Evolutionary conservation across 2,797 vertebrate genomes (phyloP).

Genomic region (Pseudochromis fuscus): DNA sequence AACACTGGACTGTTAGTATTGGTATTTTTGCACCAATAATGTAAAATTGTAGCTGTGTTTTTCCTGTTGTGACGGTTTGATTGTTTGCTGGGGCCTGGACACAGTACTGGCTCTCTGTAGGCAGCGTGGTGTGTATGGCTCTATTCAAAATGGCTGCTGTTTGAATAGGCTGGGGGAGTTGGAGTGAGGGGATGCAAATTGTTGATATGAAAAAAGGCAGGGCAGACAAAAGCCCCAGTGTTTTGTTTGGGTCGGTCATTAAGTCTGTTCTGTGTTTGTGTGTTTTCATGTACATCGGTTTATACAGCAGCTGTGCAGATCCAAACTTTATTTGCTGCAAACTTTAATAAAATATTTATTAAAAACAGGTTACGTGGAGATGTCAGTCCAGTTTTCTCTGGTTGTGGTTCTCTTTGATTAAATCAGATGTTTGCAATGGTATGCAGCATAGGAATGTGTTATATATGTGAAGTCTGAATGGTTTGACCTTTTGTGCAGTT

Average conservation of each 20-base stretch:
- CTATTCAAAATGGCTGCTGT: slow-evolving; percentile 70
- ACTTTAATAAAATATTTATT: not conserved
- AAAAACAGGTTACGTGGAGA: not conserved
- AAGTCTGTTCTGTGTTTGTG: slow-evolving; percentile 49
- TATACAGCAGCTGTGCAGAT: slow-evolving; percentile 7
- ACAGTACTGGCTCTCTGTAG: slow-evolving; percentile 69
- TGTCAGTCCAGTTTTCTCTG: slow-evolving; percentile 2
- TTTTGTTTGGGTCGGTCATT: slow-evolving; percentile 50
- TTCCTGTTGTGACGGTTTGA: slow-evolving; percentile 52
- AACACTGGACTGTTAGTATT: slow-evolving; percentile 13
- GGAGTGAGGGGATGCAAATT: slow-evolving; percentile 76
- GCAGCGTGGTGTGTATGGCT: slow-evolving; percentile 65
- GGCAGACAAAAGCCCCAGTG: slow-evolving; percentile 71
- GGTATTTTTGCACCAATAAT: slow-evolving; percentile 26
- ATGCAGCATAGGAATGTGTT: slow-evolving; percentile 9
- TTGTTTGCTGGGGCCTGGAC: slow-evolving; percentile 56
- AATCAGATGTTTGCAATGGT: not conserved
- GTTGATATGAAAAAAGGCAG: slow-evolving; percentile 70
- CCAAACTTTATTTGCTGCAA: slow-evolving; percentile 7
- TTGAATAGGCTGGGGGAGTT: slow-evolving; percentile 78
- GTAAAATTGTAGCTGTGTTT: slow-evolving; percentile 31
- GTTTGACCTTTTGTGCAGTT: too few relatives aligned
- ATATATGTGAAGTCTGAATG: not conserved
- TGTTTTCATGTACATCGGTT: slow-evolving; percentile 17
- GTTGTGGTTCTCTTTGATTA: slow-evolving; percentile 25